Base-by-base conservation (phyloP, 1,140 invertebrate genomes). In the Neotoxoptera formosana region DNA sequence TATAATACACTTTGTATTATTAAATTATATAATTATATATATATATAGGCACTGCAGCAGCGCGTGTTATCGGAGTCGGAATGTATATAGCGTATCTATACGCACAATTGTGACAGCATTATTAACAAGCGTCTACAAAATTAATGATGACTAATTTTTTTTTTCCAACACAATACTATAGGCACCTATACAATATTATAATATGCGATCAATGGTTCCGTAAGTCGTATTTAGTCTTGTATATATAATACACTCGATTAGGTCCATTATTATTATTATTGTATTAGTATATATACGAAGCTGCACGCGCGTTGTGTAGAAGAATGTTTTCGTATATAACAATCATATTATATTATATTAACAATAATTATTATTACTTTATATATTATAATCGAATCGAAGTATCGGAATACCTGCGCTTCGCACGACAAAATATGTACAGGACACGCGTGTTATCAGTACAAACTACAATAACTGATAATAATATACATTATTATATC, bases 61-160 rank as follows among this genome's bases (percentile, higher is more conserved):
- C 53, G n/a, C 41, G 67, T 90, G 34, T 90, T 60, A 41, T 60
- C 36, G 25, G 56, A 86, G 36, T 84, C 51, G 20, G 23, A 41
- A 25, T 21, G 41, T 84, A 83, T 83, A 83, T 83, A n/a, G n/a
- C n/a, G n/a, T n/a, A n/a, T n/a, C n/a, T n/a, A n/a, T n/a, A n/a
- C n/a, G 81, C 48, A 11, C 81, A 60, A 93, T 86, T 93, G 34
- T 93, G 91, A 93, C 91, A 93, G 91, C 76, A 93, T 93, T 93
- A 93, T 93, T 93, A 93, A 93, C 91, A 56, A 56, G 34, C 76
- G 48, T 93, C 81, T 93, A 86, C 48, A 93, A n/a, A 84, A 93
- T 93, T 93, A 93, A 93, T 84, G 91, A 93, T 30, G 76, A 93
- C 91, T 86, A 86, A 86, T 93, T 93, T 93, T 47, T 81, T 81